Conservation (phyloP, 2,113 vertebrate genomes). For the Lophura nycthemera region DNA sequence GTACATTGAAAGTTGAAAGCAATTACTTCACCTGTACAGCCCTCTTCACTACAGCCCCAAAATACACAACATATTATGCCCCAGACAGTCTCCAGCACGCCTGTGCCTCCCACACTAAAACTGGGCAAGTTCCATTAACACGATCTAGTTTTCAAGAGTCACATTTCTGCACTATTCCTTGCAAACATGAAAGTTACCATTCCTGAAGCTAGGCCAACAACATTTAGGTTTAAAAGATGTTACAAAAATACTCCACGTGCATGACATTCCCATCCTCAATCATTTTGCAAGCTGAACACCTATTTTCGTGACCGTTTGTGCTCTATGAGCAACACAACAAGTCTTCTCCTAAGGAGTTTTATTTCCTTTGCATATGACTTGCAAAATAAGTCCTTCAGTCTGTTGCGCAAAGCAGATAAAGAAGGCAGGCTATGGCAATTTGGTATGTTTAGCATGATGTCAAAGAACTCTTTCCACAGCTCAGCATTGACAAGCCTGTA, state of each 20-base stretch:
- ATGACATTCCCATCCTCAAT: not conserved
- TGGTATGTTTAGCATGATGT: conserved; percentile 86
- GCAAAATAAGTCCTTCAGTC: conserved; percentile 77
- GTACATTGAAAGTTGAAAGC: not conserved
- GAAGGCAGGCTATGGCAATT: conserved; percentile 77
- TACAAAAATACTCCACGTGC: not conserved
- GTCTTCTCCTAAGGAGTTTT: conserved; percentile 81
- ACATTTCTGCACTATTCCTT: accelerated
- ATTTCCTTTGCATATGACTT: conserved; percentile 83
- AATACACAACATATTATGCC: no score
- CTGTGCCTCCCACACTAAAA: not conserved
- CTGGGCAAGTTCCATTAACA: not conserved
- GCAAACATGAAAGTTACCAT: not conserved
- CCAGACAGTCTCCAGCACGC: not conserved
- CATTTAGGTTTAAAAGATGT: not conserved
- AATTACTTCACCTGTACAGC: not conserved
- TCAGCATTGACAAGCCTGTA: conserved; percentile 87
- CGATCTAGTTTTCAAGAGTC: no score
- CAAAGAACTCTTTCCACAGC: conserved; percentile 90
- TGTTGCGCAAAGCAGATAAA: conserved; percentile 74
- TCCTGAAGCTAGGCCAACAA: not conserved
- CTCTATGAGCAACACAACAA: conserved; percentile 88
- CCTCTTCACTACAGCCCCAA: not conserved
- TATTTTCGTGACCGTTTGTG: conserved; percentile 74
- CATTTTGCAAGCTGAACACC: accelerated